A percentile compares a stretch with the other conserved stretches of the same genome.
These are phyloP conservation scores for Diachrysia chrysitis DNA, from an alignment of 2,888 invertebrate genomes.

Conservation along the genomic window DNA sequence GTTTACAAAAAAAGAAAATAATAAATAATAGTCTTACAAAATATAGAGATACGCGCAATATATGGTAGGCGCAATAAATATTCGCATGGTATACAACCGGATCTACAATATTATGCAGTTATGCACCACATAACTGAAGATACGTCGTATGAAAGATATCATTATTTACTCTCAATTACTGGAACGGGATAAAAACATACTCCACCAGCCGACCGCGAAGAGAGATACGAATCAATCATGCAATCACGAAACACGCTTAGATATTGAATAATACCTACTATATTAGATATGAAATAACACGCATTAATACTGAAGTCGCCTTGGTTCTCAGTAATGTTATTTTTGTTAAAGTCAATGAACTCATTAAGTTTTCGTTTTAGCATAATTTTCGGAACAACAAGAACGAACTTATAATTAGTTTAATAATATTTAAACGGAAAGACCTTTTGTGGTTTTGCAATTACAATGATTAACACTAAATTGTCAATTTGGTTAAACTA, in stretches of 20 bases:
- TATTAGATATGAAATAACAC: constrained; percentile 26
- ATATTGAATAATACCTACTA: constrained; percentile 50
- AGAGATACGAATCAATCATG: constrained; percentile 61
- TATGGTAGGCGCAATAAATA: constrained; percentile 12
- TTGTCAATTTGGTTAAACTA: background rate
- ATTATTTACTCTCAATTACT: constrained; percentile 61
- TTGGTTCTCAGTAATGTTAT: background rate
- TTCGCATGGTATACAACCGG: constrained; percentile 34
- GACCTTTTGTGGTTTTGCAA: background rate
- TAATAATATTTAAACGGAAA: background rate
- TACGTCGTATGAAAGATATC: constrained; percentile 39
- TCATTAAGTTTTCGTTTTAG: background rate
- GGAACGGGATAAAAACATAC: constrained; percentile 54
- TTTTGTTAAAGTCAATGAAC: constrained; percentile 4
- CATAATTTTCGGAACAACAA: background rate
- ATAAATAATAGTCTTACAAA: background rate
- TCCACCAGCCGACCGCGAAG: constrained; percentile 49
- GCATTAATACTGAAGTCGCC: constrained; percentile 21
- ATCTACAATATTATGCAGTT: constrained; percentile 48
- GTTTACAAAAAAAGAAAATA: background rate
- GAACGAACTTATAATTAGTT: background rate
- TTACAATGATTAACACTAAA: background rate
- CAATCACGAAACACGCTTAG: constrained; percentile 37
- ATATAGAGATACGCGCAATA: background rate
- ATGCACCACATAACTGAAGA: constrained; percentile 51